Evolutionary conservation across 2,888 invertebrate genomes (phyloP).

Genomic region (Argynnis bischoffii): DNA sequence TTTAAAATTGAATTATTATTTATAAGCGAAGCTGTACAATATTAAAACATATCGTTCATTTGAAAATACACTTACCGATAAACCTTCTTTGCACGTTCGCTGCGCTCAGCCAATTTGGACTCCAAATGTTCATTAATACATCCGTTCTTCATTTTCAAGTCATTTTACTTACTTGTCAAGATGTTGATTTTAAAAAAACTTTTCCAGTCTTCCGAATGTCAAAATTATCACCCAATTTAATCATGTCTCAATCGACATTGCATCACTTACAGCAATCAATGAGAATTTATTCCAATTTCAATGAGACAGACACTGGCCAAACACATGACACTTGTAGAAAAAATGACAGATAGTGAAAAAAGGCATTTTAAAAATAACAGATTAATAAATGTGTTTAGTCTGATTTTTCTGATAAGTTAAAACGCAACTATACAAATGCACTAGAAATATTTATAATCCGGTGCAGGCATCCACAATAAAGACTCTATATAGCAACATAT

Average conservation of each 20-base stretch:
- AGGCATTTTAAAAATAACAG: background rate
- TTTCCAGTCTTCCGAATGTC: slow-evolving; percentile 48
- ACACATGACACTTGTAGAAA: background rate
- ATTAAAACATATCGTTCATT: background rate
- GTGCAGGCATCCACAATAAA: no score
- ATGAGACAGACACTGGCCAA: slow-evolving; percentile 2
- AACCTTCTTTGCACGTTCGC: slow-evolving; percentile 77
- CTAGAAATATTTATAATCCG: no score
- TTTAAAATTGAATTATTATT: slow-evolving; percentile 6
- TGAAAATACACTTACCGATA: slow-evolving; percentile 64
- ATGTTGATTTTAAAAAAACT: slow-evolving; percentile 57
- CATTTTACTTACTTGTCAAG: slow-evolving; percentile 74
- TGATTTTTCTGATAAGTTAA: no score
- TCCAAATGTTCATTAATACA: slow-evolving; percentile 66
- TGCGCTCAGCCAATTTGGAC: slow-evolving; percentile 72
- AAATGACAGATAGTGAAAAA: slow-evolving; percentile 16
- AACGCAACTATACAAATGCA: no score
- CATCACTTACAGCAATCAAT: slow-evolving; percentile 24
- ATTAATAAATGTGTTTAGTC: background rate
- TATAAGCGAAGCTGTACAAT: background rate
- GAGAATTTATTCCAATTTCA: slow-evolving; percentile 25
- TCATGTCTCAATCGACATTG: slow-evolving; percentile 58
- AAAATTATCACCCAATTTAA: slow-evolving; percentile 45
- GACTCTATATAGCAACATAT: no score
- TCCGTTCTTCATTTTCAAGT: slow-evolving; percentile 80